Evolutionary conservation across 2,888 invertebrate species (phyloP).

Genomic region (Metopia argyrocephala): DNA sequence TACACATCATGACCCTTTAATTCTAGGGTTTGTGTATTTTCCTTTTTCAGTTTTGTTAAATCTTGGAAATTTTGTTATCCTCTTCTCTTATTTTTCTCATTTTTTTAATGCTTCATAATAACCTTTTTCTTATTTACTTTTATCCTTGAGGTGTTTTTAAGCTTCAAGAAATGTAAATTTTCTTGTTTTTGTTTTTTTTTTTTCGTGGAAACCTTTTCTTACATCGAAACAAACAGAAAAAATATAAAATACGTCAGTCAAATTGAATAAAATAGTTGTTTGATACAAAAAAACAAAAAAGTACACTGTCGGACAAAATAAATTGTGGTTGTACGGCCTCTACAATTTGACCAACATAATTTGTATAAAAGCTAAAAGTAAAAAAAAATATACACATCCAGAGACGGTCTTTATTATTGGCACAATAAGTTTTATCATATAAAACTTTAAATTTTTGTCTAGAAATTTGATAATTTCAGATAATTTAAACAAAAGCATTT

Average conservation of each 20-base stretch:
- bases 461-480: too few species aligned
- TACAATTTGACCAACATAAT: too few species aligned
- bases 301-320: not conserved
- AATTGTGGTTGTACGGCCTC: too few species aligned
- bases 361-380: not conserved
- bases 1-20: not conserved
- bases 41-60: not conserved
- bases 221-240: conserved; percentile 31
- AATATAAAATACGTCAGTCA: conserved; percentile 42
- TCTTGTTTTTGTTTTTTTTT: conserved; percentile 53
- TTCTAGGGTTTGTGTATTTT: not conserved
- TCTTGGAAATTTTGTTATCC: not conserved
- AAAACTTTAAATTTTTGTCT: too few species aligned
- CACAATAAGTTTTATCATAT: too few species aligned
- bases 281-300: not conserved
- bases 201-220: conserved; percentile 49
- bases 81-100: not conserved
- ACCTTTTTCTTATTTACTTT: conserved; percentile 16
- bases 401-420: too few species aligned
- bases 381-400: not conserved
- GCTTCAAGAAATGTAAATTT: conserved; percentile 34
- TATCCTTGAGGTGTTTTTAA: conserved; percentile 47
- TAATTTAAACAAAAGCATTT: too few species aligned
- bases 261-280: conserved; percentile 59
- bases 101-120: too few species aligned